phyloP scores from a whole-genome alignment of 2,113 vertebrate genomes.

The Garra rufa region DNA sequence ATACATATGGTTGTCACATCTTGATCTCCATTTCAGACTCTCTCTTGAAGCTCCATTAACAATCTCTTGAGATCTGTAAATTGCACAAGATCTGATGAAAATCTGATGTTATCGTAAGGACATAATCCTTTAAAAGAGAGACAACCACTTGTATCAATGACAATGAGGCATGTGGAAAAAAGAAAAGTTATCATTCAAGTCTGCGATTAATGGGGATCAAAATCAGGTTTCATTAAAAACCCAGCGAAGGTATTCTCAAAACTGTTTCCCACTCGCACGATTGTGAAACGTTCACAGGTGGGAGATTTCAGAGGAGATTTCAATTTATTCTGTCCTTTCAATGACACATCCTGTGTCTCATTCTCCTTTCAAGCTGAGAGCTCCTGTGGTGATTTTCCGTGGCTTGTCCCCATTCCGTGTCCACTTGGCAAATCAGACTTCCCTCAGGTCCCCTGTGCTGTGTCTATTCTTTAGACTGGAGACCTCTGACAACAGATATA shows the following conservation, averaged over 20 bases:
- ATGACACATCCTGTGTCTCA: slow-evolving; percentile 29
- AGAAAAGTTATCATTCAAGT: not conserved
- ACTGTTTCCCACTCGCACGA: not conserved
- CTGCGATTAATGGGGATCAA: not conserved
- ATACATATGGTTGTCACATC: slow-evolving; percentile 32
- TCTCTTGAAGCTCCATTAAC: slow-evolving; percentile 29
- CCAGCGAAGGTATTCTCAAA: slow-evolving; percentile 7
- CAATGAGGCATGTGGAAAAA: not conserved
- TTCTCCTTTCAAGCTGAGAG: slow-evolving; percentile 40
- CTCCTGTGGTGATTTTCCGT: slow-evolving; percentile 10
- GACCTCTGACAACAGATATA: slow-evolving; percentile 16
- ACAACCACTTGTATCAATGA: not conserved
- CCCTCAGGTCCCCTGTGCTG: not conserved
- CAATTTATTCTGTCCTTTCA: slow-evolving; percentile 37
- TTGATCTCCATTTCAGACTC: slow-evolving; percentile 23
- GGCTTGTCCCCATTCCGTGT: slow-evolving; percentile 22
- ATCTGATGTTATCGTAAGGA: not conserved
- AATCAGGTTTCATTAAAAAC: not conserved
- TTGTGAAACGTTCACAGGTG: slow-evolving; percentile 26
- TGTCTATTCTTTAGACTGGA: slow-evolving; percentile 3
- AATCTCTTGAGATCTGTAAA: slow-evolving; percentile 6
- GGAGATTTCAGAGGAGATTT: slow-evolving; percentile 29
- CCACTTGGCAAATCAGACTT: slow-evolving; percentile 41
- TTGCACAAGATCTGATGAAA: slow-evolving; percentile 11
- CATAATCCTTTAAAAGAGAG: slow-evolving; percentile 27